phyloP scores from a whole-genome alignment of 2,113 vertebrate species.

The Amphilophus citrinellus region DNA sequence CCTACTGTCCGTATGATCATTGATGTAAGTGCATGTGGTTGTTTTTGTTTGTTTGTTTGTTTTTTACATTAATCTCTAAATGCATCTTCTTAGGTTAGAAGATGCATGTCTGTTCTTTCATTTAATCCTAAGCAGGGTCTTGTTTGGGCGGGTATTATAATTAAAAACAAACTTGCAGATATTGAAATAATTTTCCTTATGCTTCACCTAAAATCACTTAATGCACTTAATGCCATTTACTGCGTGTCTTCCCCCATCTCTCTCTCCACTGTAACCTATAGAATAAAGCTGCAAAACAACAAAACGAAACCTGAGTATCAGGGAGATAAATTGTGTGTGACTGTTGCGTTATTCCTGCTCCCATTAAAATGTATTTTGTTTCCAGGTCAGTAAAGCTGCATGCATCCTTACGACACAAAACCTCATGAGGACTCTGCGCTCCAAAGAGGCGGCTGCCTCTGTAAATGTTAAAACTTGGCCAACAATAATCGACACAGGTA shows the following conservation, averaged over 20 bases:
- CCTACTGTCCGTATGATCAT: constrained; percentile 98
- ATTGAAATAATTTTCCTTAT: background rate
- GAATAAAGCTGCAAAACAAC: too few species aligned
- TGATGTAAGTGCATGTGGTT: constrained; percentile 85
- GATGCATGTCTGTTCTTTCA: background rate
- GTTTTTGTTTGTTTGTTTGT: background rate
- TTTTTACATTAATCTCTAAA: background rate
- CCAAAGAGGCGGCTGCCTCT: constrained; percentile 91
- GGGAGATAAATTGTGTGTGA: background rate
- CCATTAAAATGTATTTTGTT: constrained; percentile 19
- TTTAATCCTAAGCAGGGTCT: background rate
- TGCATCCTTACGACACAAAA: constrained; percentile 97
- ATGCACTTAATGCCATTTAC: background rate
- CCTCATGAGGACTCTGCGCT: constrained; percentile 90
- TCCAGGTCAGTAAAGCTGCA: constrained; percentile 95
- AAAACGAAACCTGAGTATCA: background rate
- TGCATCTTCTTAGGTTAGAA: background rate
- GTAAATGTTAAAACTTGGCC: constrained; percentile 99
- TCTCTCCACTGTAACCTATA: too few species aligned
- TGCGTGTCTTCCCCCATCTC: too few species aligned
- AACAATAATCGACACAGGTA: constrained; percentile 97
- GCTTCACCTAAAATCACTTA: background rate
- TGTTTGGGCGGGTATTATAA: background rate
- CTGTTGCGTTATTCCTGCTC: background rate
- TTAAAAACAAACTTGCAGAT: background rate